These are phyloP conservation scores for Dendrocincla tyrannina DNA, from an alignment of 2,797 vertebrate genomes.

Conservation along the genomic window DNA sequence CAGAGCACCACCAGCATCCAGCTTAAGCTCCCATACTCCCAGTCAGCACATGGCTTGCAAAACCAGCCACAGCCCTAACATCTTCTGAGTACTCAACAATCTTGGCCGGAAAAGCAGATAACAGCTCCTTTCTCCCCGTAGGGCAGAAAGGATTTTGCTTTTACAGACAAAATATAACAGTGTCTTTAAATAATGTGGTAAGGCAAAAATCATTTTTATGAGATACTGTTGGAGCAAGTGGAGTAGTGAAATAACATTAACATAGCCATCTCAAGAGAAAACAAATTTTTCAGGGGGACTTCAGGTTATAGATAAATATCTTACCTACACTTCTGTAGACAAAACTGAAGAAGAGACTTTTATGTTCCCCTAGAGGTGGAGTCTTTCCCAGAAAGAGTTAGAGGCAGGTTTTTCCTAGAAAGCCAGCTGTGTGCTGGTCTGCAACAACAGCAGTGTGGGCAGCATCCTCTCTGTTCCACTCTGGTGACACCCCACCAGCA, in stretches of 20 bases:
- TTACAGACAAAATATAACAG: background rate
- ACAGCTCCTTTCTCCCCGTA: background rate
- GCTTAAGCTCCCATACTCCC: background rate
- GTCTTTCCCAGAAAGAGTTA: background rate
- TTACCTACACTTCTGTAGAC: background rate
- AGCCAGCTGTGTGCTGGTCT: background rate
- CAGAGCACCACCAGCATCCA: fast-evolving
- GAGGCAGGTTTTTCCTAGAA: background rate
- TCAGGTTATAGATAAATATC: background rate
- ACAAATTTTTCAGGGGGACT: background rate
- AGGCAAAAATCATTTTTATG: background rate
- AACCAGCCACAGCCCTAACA: background rate
- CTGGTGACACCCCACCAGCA: background rate
- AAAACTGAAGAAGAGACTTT: background rate
- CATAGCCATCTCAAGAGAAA: background rate
- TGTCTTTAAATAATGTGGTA: background rate
- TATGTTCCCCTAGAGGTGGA: background rate
- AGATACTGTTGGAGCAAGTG: background rate
- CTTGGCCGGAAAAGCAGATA: background rate
- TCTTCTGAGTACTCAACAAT: background rate
- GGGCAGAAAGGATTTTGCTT: background rate
- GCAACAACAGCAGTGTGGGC: background rate
- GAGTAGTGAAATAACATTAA: background rate
- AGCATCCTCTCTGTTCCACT: background rate
- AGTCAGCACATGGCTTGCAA: background rate